phyloP scores from a whole-genome alignment of 1,140 invertebrate species.

The Pogonomyrmex californicus region DNA sequence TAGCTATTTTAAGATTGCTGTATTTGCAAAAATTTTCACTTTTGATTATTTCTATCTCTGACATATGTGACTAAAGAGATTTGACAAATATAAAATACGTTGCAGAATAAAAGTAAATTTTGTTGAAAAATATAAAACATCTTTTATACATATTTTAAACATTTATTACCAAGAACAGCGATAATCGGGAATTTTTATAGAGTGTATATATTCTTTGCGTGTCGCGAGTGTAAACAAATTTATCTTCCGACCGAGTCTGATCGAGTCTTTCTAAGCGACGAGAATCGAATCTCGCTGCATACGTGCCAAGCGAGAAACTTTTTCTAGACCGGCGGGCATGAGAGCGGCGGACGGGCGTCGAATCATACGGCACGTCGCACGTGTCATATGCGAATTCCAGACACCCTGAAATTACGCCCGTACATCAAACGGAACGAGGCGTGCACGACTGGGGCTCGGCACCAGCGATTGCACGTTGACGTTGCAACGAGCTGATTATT shows the following conservation, averaged over 20 bases:
- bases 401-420: conserved; percentile 70
- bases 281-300: conserved; percentile 50
- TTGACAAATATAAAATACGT: conserved; percentile 2
- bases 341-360: conserved; percentile 53
- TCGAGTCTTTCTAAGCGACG: conserved; percentile 27
- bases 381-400: conserved; percentile 72
- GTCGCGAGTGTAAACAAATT: conserved; percentile 50
- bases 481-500: conserved; percentile 74
- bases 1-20: background rate
- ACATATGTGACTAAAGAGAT: background rate
- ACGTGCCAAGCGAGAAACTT: conserved; percentile 65
- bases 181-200: conserved; percentile 41
- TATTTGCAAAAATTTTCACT: background rate
- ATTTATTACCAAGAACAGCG: conserved; percentile 9
- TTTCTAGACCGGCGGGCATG: conserved; percentile 59
- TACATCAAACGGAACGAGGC: conserved; percentile 71
- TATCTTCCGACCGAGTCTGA: conserved; percentile 43
- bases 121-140: background rate
- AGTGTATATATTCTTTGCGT: conserved; percentile 14
- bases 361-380: conserved; percentile 64
- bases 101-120: background rate
- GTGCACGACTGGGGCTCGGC: conserved; percentile 58
- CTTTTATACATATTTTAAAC: background rate
- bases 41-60: background rate
- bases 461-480: conserved; percentile 65